Conservation (phyloP, 2,113 vertebrate genomes). For the Spheniscus mendiculus region DNA sequence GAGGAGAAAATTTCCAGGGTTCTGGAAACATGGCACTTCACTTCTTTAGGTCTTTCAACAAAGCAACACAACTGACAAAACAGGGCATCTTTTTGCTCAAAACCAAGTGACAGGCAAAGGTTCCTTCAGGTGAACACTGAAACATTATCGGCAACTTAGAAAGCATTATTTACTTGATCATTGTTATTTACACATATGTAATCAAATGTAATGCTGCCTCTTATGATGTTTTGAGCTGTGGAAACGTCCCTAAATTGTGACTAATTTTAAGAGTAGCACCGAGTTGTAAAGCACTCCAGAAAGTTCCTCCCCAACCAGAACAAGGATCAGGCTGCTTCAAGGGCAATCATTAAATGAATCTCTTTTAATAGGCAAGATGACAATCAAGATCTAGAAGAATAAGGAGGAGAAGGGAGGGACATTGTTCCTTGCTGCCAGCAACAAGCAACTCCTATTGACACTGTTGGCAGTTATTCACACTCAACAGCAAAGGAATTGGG, state of each 20-base stretch:
- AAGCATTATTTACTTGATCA: background rate
- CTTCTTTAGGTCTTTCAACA: background rate
- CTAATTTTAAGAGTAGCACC: background rate
- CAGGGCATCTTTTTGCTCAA: background rate
- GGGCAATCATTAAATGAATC: background rate
- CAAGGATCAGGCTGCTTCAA: background rate
- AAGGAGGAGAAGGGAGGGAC: background rate
- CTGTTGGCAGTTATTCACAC: background rate
- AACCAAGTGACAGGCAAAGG: background rate
- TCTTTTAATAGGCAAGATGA: background rate
- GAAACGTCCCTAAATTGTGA: background rate
- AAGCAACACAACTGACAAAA: background rate
- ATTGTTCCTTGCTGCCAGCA: background rate
- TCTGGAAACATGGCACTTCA: background rate
- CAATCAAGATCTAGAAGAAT: background rate
- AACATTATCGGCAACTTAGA: background rate
- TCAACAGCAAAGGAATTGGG: background rate
- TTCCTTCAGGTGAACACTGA: background rate
- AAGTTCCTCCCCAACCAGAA: background rate
- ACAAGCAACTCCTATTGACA: background rate
- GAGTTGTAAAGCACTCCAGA: background rate
- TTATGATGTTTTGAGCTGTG: accelerated
- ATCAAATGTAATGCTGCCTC: background rate
- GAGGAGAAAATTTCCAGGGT: background rate
- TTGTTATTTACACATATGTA: background rate